Percentiles rank a stretch among this genome's conserved stretches.
Evolutionary conservation across 2,797 vertebrate genomes (phyloP).

Genomic region (Thamnophis elegans): DNA sequence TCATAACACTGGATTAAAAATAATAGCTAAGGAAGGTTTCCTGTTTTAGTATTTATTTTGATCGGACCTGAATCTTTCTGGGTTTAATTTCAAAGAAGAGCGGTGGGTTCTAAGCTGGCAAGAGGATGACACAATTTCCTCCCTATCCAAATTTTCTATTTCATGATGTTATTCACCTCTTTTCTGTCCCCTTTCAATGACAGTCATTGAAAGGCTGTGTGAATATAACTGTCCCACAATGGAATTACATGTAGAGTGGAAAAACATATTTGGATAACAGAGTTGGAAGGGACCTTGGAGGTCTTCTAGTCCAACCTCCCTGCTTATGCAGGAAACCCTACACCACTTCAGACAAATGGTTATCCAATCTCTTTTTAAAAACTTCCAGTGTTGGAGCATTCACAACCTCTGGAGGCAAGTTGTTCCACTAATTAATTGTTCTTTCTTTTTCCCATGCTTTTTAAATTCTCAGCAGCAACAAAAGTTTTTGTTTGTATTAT

Average conservation of each 20-base stretch:
- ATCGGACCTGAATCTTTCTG: background rate
- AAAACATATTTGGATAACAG: background rate
- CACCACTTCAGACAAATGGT: no score
- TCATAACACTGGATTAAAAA: background rate
- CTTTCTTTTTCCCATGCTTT: no score
- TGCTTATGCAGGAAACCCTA: no score
- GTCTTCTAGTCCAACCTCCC: no score
- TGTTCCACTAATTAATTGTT: no score
- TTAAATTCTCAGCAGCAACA: no score
- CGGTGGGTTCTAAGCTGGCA: background rate
- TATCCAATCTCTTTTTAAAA: no score
- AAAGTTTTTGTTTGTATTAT: no score
- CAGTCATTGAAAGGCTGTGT: background rate
- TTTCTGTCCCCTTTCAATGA: background rate
- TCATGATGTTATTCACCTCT: background rate
- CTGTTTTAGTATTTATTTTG: background rate
- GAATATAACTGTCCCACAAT: background rate
- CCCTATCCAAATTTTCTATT: background rate
- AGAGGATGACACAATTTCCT: background rate
- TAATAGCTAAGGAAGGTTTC: background rate
- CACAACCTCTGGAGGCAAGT: no score
- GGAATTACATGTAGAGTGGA: background rate
- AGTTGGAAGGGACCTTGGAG: no score
- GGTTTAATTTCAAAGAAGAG: background rate
- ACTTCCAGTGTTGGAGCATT: no score